Percentiles rank a stretch among this genome's conserved stretches.
Evolutionary conservation across 2,888 invertebrate genomes (phyloP).

Genomic region (Atethmia centrago): DNA sequence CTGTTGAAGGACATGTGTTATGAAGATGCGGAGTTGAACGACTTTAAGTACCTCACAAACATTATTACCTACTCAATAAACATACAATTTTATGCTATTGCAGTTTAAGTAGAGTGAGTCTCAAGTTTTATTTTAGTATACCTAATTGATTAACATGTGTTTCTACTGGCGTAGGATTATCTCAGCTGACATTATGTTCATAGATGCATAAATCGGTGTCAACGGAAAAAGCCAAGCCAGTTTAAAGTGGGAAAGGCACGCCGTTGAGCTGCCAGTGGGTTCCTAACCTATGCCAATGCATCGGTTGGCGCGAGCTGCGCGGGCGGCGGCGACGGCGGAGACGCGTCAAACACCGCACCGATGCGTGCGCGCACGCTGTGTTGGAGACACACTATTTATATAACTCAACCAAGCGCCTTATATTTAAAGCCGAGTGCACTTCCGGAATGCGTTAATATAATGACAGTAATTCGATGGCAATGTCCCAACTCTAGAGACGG

Average conservation of each 20-base stretch:
- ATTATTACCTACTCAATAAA: conserved; percentile 4
- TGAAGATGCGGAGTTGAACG: conserved; percentile 29
- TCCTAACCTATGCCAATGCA: conserved; percentile 71
- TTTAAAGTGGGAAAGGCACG: conserved; percentile 64
- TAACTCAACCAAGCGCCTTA: conserved; percentile 57
- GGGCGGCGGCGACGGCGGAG: conserved; percentile 13
- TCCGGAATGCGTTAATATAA: conserved; percentile 63
- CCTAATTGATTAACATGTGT: not conserved
- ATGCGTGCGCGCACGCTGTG: conserved; percentile 42
- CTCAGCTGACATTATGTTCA: conserved; percentile 39
- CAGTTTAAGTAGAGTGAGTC: no score
- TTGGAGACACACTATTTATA: conserved; percentile 55
- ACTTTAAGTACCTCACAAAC: conserved; percentile 34
- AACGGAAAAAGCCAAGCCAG: conserved; percentile 64
- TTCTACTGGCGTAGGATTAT: not conserved
- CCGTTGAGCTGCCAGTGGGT: conserved; percentile 65
- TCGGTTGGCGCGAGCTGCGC: conserved; percentile 39
- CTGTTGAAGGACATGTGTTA: conserved; percentile 19
- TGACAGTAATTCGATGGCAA: conserved; percentile 56
- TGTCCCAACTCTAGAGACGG: conserved; percentile 33
- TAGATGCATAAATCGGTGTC: conserved; percentile 62
- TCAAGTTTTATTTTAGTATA: not conserved
- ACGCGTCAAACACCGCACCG: conserved; percentile 21
- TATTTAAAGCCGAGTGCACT: conserved; percentile 53
- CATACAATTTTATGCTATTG: not conserved